A percentile compares a stretch with the other conserved stretches of the same genome.
phyloP scores from a whole-genome alignment of 2,797 vertebrate genomes.

The Brachyrhaphis roseni region DNA sequence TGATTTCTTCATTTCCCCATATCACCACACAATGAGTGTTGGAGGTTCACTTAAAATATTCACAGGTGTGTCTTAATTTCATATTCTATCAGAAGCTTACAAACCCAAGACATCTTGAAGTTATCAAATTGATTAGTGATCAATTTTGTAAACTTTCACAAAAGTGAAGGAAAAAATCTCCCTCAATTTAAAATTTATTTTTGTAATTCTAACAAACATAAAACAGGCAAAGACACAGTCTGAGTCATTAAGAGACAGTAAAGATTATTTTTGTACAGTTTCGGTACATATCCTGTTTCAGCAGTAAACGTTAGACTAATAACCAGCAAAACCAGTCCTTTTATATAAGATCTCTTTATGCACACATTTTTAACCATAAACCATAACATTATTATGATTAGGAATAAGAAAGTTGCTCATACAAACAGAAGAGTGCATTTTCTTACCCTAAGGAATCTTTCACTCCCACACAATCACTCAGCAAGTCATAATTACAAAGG shows the following conservation, averaged over 20 bases:
- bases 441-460: neutral
- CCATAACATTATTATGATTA: neutral
- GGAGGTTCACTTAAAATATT: neutral
- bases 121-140: neutral
- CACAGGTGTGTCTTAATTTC: neutral
- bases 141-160: neutral
- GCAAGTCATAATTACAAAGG: constrained; percentile 28
- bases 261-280: neutral
- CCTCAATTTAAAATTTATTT: neutral
- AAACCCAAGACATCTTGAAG: neutral
- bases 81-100: neutral
- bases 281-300: neutral
- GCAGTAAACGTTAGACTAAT: neutral
- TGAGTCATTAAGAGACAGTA: neutral
- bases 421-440: neutral
- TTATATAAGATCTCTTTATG: neutral
- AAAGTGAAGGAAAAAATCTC: neutral
- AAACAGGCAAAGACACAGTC: neutral
- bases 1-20: neutral
- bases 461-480: constrained; percentile 16
- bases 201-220: neutral
- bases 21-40: neutral
- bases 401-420: neutral
- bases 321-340: neutral
- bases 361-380: neutral